Base-by-base conservation (phyloP, 2,888 invertebrate species). In the Himalopsyche tibetana region DNA sequence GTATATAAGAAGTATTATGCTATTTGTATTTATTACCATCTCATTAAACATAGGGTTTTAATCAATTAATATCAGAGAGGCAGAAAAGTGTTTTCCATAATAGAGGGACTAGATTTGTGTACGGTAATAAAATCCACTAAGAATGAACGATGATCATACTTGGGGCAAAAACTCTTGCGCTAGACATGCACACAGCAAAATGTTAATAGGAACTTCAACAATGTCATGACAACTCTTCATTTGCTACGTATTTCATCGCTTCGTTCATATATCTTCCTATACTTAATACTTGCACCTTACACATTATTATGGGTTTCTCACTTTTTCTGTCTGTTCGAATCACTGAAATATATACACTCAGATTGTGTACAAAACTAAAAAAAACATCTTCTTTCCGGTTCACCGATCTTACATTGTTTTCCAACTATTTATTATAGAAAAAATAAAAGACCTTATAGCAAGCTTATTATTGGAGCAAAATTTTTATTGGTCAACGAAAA, bases 331-430 rank as follows among this genome's bases (percentile, higher is more conserved):
- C 3, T 28, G 63, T n/a, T 19, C 63, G 63, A 63, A 63, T 19
- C 63, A 63, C 63, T 63, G 63, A 19, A 63, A 63, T 63, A 63
- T 63, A n/a, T 63, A 63, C 11, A 1, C 19, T 19, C 63, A 28
- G 28, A 63, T 63, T 63, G n/a, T 11, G 63, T 63, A 63, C 63
- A 63, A 63, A 63, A 63, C 63, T 63, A 19, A 63, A 63, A 63
- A 63, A 6, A 63, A 19, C 63, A 3, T 19, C n/a, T 6, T 1
- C 9, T 11, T 9, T 63, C 63, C 63, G 15, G 63, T 63, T 28
- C 45, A 8, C 6, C 19, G 19, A 28, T 19, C 63, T 9, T 63
- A n/a, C 63, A 63, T 63, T 19, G 63, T 63, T 4, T 19, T 63
- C 28, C 28, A 9, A 19, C 63, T 63, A 19, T n/a, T 56, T 63